phyloP scores from a whole-genome alignment of 2,797 vertebrate species.

The Sebastes hubbsi region DNA sequence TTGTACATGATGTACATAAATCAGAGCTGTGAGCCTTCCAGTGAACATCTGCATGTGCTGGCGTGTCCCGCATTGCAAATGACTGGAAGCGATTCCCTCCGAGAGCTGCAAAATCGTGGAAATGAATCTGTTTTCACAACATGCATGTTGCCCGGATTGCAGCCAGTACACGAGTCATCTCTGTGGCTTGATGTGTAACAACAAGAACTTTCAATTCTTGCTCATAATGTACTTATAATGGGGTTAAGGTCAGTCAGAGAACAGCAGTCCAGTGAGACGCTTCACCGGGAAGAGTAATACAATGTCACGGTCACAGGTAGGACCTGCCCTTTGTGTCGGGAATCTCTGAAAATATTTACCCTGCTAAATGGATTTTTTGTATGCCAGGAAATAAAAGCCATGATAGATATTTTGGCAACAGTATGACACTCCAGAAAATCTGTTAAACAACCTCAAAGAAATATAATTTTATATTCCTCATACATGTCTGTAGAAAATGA shows the following conservation, averaged over 20 bases:
- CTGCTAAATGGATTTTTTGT: background rate
- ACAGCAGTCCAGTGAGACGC: background rate
- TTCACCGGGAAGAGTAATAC: background rate
- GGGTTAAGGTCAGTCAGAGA: slow-evolving; percentile 8
- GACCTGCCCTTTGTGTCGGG: slow-evolving; percentile 18
- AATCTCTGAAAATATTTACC: slow-evolving; percentile 8
- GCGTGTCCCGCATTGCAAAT: slow-evolving; percentile 38
- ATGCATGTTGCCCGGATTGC: slow-evolving; percentile 29
- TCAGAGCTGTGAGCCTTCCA: slow-evolving; percentile 14
- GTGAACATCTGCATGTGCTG: slow-evolving; percentile 63
- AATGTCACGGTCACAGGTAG: slow-evolving; percentile 21
- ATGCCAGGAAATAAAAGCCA: background rate
- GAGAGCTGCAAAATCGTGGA: slow-evolving; percentile 30
- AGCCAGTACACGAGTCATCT: slow-evolving; percentile 25
- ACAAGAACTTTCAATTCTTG: background rate
- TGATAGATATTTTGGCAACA: background rate
- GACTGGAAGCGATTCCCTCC: slow-evolving; percentile 72
- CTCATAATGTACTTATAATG: slow-evolving; percentile 9
- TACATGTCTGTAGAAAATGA: background rate
- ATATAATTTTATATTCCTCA: background rate
- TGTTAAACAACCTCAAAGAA: background rate
- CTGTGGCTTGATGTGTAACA: background rate
- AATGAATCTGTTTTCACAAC: slow-evolving; percentile 56
- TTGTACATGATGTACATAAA: slow-evolving; percentile 14
- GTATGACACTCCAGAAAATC: background rate